Evolutionary conservation across 2,113 vertebrate species (phyloP).

Genomic region (Galemys pyrenaicus): DNA sequence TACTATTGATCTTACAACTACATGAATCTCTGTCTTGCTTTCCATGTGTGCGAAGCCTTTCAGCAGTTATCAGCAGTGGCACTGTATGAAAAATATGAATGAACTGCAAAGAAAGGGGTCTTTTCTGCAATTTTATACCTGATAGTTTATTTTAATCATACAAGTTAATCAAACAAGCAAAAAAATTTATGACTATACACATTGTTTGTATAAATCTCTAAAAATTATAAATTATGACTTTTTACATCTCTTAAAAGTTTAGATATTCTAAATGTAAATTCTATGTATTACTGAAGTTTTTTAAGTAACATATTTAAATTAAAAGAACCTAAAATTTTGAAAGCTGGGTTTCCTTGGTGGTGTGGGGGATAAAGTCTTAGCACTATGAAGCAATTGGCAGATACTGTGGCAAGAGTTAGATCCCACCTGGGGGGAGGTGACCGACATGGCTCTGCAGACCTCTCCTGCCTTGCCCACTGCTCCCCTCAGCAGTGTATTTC

Average conservation of each 20-base stretch:
- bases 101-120: accelerated
- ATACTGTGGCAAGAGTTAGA: too few relatives aligned
- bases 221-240: background rate
- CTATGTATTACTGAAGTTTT: background rate
- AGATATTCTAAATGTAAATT: background rate
- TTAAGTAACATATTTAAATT: background rate
- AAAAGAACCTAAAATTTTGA: background rate
- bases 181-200: background rate
- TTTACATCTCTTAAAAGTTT: background rate
- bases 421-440: too few relatives aligned
- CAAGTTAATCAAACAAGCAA: background rate
- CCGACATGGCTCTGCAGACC: too few relatives aligned
- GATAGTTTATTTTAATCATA: background rate
- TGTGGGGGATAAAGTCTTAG: too few relatives aligned
- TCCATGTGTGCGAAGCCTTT: background rate
- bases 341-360: too few relatives aligned
- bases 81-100: background rate
- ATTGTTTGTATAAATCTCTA: background rate
- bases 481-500: too few relatives aligned
- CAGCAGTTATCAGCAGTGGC: background rate
- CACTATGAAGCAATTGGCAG: too few relatives aligned
- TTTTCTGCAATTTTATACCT: background rate
- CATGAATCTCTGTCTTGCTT: background rate
- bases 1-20: background rate
- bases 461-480: too few relatives aligned